phyloP scores from a whole-genome alignment of 2,113 vertebrate genomes.

The Calidris pygmaea region DNA sequence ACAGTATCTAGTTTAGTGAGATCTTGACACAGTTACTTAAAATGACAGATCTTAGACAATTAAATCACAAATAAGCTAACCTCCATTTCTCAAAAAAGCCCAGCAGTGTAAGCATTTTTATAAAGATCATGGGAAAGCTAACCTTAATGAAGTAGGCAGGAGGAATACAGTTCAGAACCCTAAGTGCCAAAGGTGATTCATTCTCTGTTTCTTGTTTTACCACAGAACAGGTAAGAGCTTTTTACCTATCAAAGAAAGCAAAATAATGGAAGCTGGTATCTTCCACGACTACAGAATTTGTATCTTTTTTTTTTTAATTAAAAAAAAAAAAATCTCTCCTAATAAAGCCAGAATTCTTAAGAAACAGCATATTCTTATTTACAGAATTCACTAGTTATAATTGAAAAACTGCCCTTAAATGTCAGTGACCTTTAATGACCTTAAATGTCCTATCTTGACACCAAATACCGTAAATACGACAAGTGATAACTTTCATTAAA shows the following conservation, averaged over 20 bases:
- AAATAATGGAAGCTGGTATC: not conserved
- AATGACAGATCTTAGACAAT: not conserved
- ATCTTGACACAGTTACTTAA: not conserved
- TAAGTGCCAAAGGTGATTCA: not conserved
- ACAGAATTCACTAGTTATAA: not conserved
- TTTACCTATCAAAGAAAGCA: not conserved
- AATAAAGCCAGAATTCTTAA: not conserved
- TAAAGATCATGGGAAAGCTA: not conserved
- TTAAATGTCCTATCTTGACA: not conserved
- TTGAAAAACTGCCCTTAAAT: not conserved
- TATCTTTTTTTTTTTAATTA: not conserved
- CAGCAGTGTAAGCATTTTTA: not conserved
- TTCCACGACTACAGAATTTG: not conserved
- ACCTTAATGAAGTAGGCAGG: not conserved
- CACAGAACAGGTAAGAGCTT: not conserved
- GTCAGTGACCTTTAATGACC: not conserved
- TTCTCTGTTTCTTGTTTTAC: not conserved
- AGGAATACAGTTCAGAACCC: not conserved
- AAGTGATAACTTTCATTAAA: not conserved
- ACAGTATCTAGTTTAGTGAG: not conserved
- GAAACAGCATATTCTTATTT: not conserved
- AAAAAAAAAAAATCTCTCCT: not conserved
- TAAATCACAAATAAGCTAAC: not conserved
- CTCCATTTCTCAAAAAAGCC: not conserved
- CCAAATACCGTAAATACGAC: not conserved